Evolutionary conservation across 2,888 invertebrate genomes (phyloP).

Genomic region (Hypomecis atomaria): DNA sequence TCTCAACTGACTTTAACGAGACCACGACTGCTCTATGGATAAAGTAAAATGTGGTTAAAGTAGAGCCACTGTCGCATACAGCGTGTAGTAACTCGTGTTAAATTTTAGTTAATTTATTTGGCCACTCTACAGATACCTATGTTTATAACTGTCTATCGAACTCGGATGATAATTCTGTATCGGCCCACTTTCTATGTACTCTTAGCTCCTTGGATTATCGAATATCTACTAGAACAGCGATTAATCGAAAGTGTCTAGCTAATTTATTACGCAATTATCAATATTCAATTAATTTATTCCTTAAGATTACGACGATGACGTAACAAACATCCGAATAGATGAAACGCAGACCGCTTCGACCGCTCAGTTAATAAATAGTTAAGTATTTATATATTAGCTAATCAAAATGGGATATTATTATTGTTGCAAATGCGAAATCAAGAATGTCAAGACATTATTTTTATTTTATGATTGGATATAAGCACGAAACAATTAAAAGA

Average conservation of each 20-base stretch:
- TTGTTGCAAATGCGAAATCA: background rate
- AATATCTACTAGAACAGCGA: slow-evolving; percentile 2
- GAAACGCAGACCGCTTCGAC: no score
- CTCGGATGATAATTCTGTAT: slow-evolving; percentile 16
- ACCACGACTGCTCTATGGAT: slow-evolving; percentile 5
- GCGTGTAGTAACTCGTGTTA: no score
- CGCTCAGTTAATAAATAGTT: no score
- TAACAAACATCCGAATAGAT: no score
- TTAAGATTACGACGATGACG: background rate
- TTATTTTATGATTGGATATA: slow-evolving; percentile 1
- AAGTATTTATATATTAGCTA: no score
- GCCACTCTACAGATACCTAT: background rate
- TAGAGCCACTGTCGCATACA: background rate
- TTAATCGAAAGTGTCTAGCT: background rate
- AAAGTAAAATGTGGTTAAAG: no score
- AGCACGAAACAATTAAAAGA: slow-evolving; percentile 12
- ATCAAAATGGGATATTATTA: no score
- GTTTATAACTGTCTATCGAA: background rate
- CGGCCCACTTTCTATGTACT: slow-evolving; percentile 19
- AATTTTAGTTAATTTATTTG: background rate
- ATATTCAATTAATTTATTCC: background rate
- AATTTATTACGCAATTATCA: background rate
- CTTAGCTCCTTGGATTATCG: slow-evolving; percentile 17
- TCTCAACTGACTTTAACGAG: slow-evolving; percentile 21
- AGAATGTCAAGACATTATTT: background rate